Base-by-base conservation (phyloP, 2,113 vertebrate species). In the Raja brachyura region DNA sequence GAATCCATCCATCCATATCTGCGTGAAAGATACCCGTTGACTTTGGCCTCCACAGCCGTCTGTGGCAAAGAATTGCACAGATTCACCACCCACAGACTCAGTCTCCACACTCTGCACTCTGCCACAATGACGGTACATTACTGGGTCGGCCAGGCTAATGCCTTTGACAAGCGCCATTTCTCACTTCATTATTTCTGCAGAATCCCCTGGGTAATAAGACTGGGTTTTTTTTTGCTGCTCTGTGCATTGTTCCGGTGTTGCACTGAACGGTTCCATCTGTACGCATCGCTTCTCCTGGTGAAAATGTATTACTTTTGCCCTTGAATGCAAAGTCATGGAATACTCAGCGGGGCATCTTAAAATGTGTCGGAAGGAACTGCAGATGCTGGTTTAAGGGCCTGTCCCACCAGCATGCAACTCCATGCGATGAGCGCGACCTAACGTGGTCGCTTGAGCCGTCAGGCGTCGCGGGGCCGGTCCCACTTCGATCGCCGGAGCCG, bases 291-390 rank as follows among this genome's bases (percentile, higher is more conserved):
- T 31, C n/a, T 31, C 22, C n/a, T 88, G 14, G 14, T 88, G 59
- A 88, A 48, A 88, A 63, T 18, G 61, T 88, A 63, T 88, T 31
- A 88, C 63, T 88, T 66, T 88, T 88, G 59, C n/a, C 83, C 83
- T 88, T 88, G 83, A 88, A 88, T 48, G 16, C 83, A 63, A 88
- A 88, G n/a, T n/a, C 13, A 31, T 59, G 18, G 28, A 63, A 31
- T 63, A 18, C 13, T 88, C 59, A 28, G 63, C 0, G 10, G 10
- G 16, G 61, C 61, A 5, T 31, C 28, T 31, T 5, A 16, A 7
- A 6, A 66, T 31, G 28, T 16, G 16, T 48, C 1, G 39, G 39
- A 48, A 48, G 39, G 39, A 48, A 48, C 39, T 48, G 39, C 39
- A 48, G 39, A n/a, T n/a, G n/a, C n/a, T n/a, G n/a, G n/a, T n/a